Percentiles rank a stretch among this genome's conserved stretches.
Evolutionary conservation across 2,113 vertebrate species (phyloP).

Genomic region (Limanda limanda): DNA sequence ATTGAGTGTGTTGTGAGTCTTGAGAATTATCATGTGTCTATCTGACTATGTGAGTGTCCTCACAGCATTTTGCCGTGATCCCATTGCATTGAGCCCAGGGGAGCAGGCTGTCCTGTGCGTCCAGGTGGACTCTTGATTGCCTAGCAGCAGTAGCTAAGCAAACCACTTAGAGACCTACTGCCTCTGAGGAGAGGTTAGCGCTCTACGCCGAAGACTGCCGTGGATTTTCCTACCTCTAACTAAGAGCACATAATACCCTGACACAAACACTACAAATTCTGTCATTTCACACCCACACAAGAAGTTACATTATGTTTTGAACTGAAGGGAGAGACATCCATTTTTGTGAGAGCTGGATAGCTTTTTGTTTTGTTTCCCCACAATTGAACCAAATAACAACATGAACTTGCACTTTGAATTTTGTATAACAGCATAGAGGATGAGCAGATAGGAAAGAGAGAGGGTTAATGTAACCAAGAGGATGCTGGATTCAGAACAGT

Average conservation of each 20-base stretch:
- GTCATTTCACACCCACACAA: slow-evolving; percentile 51
- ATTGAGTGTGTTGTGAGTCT: slow-evolving; percentile 1
- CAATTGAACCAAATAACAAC: background rate
- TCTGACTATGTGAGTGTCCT: slow-evolving; percentile 28
- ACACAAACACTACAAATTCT: slow-evolving; percentile 12
- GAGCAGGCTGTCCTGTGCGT: slow-evolving; percentile 30
- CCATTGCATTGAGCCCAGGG: slow-evolving; percentile 24
- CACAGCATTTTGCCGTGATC: slow-evolving; percentile 27
- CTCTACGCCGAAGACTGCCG: slow-evolving; percentile 36
- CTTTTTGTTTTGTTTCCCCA: slow-evolving; percentile 21
- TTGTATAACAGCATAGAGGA: background rate
- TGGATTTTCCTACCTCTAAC: slow-evolving; percentile 53
- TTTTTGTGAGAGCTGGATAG: slow-evolving; percentile 29
- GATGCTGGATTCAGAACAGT: background rate
- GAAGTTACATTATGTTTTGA: slow-evolving; percentile 35
- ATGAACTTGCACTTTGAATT: background rate
- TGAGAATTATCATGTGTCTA: slow-evolving; percentile 36
- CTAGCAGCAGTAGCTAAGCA: slow-evolving; percentile 72
- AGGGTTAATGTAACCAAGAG: background rate
- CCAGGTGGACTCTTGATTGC: slow-evolving; percentile 51
- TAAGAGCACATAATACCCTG: slow-evolving; percentile 21
- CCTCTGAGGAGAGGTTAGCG: slow-evolving; percentile 58
- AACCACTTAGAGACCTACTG: slow-evolving; percentile 68
- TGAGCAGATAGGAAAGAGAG: background rate
- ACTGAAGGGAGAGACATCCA: background rate